Percentiles rank a stretch among this genome's conserved stretches.
These are phyloP conservation scores for Drosophila cardini DNA, from an alignment of 1,140 invertebrate genomes.

Conservation along the genomic window DNA sequence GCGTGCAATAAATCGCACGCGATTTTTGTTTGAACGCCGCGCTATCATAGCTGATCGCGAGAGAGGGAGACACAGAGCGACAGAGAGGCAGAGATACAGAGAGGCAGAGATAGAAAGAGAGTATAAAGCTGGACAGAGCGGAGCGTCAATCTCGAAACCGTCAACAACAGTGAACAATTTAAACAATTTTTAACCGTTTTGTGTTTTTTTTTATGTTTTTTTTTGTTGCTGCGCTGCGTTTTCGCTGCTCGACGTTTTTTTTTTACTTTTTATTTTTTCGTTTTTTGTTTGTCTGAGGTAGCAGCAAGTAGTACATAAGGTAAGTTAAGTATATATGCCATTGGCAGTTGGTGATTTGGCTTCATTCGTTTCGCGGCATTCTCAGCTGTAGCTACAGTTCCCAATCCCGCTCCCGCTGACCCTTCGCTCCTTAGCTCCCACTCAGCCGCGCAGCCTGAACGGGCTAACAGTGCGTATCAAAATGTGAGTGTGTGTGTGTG, in stretches of 20 bases:
- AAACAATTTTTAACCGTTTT: constrained; percentile 72
- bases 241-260: constrained; percentile 58
- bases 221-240: constrained; percentile 41
- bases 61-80: too few species aligned
- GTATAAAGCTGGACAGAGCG: constrained; percentile 28
- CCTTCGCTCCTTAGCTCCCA: neutral
- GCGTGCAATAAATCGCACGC: constrained; percentile 62
- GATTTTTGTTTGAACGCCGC: constrained; percentile 47
- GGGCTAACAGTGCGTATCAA: constrained; percentile 13
- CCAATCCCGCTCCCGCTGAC: constrained; percentile 32
- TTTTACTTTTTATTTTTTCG: neutral
- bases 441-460: neutral
- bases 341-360: constrained; percentile 72
- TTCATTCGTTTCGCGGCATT: constrained; percentile 79
- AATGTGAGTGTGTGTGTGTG: constrained; percentile 38
- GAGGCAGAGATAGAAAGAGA: neutral
- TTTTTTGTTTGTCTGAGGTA: neutral
- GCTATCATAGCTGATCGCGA: constrained; percentile 42
- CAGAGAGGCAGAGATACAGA: too few species aligned
- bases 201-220: constrained; percentile 14
- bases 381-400: constrained; percentile 61
- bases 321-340: constrained; percentile 71
- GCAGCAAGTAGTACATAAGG: constrained; percentile 23
- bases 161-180: constrained; percentile 59
- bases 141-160: constrained; percentile 36